Evolutionary conservation across 2,888 invertebrate species (phyloP), one percentile per base, ranked within the genome.

Genomic region (Sphaerophoria rueppellii): DNA sequence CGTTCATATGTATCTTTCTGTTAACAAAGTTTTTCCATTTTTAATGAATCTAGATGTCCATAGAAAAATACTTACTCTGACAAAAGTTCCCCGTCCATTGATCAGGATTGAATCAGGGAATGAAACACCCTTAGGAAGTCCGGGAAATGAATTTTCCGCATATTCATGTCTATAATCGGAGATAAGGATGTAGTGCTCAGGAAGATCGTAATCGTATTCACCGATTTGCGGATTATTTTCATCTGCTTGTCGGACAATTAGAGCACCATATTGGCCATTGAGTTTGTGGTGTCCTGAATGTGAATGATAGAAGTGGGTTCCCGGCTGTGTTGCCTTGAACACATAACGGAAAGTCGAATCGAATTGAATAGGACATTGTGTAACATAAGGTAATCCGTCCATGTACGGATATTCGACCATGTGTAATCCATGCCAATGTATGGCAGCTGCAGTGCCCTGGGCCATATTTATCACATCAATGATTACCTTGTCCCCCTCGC

Each of bases 371-470:
- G 97, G 96, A 88, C 97, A 97, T 91, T 97, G 97, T 0, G 96
- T 96, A 6, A 97, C 93, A 86, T 94, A 95, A 0, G 97, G 96
- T 0, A 96, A 96, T 0, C 97, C 97, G 87, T 97, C 97, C 96
- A 96, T 96, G 89, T 95, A 96, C 0, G 96, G 96, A 0, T 95
- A 95, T 0, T 93, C 93, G 24, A 92, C 91, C 92, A 96, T 96
- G 89, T 96, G 96, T 88, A 95, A 94, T 0, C 98, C 98, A 89
- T 98, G 98, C 97, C 97, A 98, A 89, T 98, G 98, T 35, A 98
- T 94, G 0, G 95, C 94, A 0, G 96, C 96, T 2, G 95, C 95
- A 89, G 96, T 96, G 0, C 95, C 95, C 89, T 94, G 93, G 89
- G 97, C 92, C 67, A 93, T 93, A 89, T 98, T 98, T 71, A 94